These are phyloP conservation scores for Clamator glandarius DNA, from an alignment of 2,797 vertebrate genomes.

Conservation along the genomic window DNA sequence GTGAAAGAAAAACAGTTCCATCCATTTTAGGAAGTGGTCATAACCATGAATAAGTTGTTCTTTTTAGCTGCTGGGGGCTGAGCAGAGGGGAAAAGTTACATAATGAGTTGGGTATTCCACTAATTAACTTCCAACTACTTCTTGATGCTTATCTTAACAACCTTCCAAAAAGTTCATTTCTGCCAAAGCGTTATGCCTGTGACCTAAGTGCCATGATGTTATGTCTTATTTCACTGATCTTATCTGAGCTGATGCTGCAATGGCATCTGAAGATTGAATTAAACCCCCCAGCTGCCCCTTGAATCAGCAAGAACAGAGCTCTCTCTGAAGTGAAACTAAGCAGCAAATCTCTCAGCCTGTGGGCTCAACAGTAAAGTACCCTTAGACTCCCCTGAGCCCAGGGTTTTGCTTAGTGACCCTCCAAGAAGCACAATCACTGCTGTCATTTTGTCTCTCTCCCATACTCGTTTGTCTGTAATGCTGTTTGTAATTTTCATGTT, in stretches of 20 bases:
- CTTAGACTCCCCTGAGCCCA: neutral
- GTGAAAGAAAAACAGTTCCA: neutral
- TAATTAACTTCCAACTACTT: neutral
- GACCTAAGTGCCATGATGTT: neutral
- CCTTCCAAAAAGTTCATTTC: neutral
- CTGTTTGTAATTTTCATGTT: slow-evolving; percentile 41
- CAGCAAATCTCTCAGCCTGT: neutral
- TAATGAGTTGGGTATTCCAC: neutral
- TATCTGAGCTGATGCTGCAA: neutral
- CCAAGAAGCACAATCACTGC: neutral
- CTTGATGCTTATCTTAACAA: neutral
- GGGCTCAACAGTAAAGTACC: neutral
- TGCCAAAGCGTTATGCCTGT: neutral
- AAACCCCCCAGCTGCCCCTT: accelerated
- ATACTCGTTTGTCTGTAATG: neutral
- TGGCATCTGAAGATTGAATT: neutral
- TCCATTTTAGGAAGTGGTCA: neutral
- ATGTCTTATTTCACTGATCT: neutral
- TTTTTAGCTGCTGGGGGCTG: neutral
- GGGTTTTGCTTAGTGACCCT: slow-evolving; percentile 18
- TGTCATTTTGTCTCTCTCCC: slow-evolving; percentile 15
- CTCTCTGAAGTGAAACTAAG: neutral
- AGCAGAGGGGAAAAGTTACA: neutral
- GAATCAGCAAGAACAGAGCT: neutral
- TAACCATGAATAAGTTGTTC: neutral